These are phyloP conservation scores for Marcusenius ussheri DNA, from an alignment of 2,113 vertebrate genomes.

Conservation along the genomic window DNA sequence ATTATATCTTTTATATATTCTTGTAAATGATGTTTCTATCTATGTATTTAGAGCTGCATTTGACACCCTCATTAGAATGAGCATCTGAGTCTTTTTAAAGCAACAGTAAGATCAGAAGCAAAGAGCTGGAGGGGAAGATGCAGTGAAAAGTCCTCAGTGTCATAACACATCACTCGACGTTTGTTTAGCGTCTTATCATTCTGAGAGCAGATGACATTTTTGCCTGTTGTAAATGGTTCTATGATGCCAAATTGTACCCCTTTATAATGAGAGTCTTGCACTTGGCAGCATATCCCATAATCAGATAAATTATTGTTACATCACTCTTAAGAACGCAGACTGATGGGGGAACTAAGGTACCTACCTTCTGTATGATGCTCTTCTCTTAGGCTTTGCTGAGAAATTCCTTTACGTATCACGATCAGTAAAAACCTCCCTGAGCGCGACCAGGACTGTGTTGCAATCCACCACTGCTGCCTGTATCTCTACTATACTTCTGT, in stretches of 20 bases:
- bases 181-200: slow-evolving; percentile 23
- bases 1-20: background rate
- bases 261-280: slow-evolving; percentile 17
- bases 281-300: slow-evolving; percentile 19
- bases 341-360: background rate
- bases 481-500: background rate
- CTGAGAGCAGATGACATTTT: slow-evolving; percentile 26
- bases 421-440: background rate
- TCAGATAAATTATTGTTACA: slow-evolving; percentile 16
- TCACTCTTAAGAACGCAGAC: slow-evolving; percentile 8
- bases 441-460: background rate
- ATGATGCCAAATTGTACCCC: slow-evolving; percentile 19
- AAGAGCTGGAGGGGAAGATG: slow-evolving; percentile 6
- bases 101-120: slow-evolving; percentile 13
- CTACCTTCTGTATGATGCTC: background rate
- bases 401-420: background rate
- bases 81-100: background rate
- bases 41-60: background rate
- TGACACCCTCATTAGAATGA: background rate
- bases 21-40: background rate
- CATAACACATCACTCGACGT: slow-evolving; percentile 18
- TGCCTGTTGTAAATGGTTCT: slow-evolving; percentile 12
- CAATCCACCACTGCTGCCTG: background rate
- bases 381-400: background rate
- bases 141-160: slow-evolving; percentile 15